phyloP scores from a whole-genome alignment of 2,797 vertebrate genomes.

The Sebastes diploproa region DNA sequence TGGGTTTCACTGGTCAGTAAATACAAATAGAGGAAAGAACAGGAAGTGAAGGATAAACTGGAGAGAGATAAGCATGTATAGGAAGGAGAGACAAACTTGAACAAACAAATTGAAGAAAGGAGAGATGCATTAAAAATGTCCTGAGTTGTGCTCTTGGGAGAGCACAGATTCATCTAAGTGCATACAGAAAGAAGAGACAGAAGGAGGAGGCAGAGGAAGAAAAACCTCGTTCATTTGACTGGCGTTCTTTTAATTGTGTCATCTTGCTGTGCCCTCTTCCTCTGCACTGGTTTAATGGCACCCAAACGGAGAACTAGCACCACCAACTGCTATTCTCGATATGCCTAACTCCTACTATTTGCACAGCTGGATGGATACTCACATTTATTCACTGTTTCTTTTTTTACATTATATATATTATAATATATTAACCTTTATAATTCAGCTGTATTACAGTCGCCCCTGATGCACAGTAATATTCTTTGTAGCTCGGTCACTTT shows the following conservation, averaged over 20 bases:
- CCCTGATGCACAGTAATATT: neutral
- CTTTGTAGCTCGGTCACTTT: neutral
- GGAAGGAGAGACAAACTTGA: neutral
- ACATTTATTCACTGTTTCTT: too few species aligned
- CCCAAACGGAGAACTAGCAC: too few species aligned
- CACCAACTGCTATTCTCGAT: too few species aligned
- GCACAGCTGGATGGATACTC: too few species aligned
- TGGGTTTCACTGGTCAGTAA: slow-evolving; percentile 16
- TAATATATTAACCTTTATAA: neutral
- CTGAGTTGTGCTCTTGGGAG: neutral
- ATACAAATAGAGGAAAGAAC: neutral
- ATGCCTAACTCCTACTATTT: too few species aligned
- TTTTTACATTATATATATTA: too few species aligned
- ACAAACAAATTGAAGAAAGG: neutral
- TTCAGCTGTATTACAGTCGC: neutral
- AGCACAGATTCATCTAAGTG: neutral
- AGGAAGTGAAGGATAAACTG: neutral
- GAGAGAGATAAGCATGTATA: neutral
- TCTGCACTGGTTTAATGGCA: neutral
- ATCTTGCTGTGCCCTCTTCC: neutral
- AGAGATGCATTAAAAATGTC: neutral
- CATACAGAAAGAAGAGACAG: neutral
- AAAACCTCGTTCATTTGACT: neutral
- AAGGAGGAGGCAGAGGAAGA: neutral
- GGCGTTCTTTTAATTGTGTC: neutral